Base-by-base conservation (phyloP, 2,888 invertebrate genomes). In the Drosophila niveifrons region DNA sequence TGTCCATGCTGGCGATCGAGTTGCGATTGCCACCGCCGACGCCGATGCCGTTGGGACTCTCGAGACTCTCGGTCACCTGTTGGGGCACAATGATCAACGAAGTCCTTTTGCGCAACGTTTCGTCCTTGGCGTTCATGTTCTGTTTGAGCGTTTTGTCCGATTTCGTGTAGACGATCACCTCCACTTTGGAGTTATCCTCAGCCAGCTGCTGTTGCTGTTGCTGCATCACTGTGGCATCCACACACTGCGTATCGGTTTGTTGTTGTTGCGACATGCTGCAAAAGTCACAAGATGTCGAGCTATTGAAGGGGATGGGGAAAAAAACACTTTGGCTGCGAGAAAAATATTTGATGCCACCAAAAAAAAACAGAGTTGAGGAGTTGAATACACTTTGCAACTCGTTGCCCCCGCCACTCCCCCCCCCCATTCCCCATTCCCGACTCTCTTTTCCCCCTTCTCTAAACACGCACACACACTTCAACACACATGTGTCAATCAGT, bases 111-210 rank as follows among this genome's bases (percentile, higher is more conserved):
- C 92, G 80, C 34, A 91, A 66, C 2, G 91, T 82, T 48, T 92
- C 92, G 72, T 92, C 92, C 87, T 90, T 92, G 79, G 90, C 89
- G 76, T 92, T 91, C 58, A 92, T 92, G 55, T 92, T 92, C 73
- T 92, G 92, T 62, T 91, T 92, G 18, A 92, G 83, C 2, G 92
- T 92, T 64, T 92, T 91, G 31, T 92, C 92, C 57, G 92, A 91
- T 65, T 92, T 92, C 13, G 91, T 78, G 34, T 84, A 85, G 39
- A 92, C 91, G 58, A 92, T 91, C 29, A 91, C 91, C 74, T 91
- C 91, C 59, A 91, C 90, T 59, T 91, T 91, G 47, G 89, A 82
- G 61, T 78, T 81, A 59, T 85, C 88, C 59, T 79, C 78, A 36
- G 72, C 62, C 64, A 50, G 59, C 59, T 56, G 23, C 23, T 72